Evolutionary conservation across 1,140 invertebrate species (phyloP).

Genomic region (Drosophila elegans): DNA sequence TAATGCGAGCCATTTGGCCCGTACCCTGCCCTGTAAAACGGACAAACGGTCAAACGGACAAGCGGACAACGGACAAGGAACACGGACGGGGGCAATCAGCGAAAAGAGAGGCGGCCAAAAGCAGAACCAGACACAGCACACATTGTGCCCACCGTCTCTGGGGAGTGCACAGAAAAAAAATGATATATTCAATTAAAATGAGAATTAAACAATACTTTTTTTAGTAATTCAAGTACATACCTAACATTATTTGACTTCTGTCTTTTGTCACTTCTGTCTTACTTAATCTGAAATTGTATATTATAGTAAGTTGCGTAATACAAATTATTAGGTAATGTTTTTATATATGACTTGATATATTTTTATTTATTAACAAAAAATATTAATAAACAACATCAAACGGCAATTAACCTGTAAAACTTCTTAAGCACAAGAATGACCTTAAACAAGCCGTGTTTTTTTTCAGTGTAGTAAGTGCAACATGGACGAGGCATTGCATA

Average conservation of each 20-base stretch:
- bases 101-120: constrained; percentile 30
- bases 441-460: neutral
- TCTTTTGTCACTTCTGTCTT: too few relatives aligned
- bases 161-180: constrained; percentile 1
- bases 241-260: too few relatives aligned
- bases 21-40: constrained; percentile 13
- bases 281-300: too few relatives aligned
- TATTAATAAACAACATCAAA: too few relatives aligned
- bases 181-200: too few relatives aligned
- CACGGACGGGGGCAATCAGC: constrained; percentile 58
- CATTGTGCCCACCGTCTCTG: constrained; percentile 9
- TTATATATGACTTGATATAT: too few relatives aligned
- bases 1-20: constrained; percentile 67
- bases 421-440: neutral
- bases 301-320: too few relatives aligned
- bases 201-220: too few relatives aligned
- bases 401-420: neutral
- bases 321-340: too few relatives aligned
- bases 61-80: constrained; percentile 2
- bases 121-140: constrained; percentile 40
- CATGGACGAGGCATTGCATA: constrained; percentile 48
- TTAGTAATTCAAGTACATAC: too few relatives aligned
- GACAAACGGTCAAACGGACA: constrained; percentile 1
- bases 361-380: too few relatives aligned
- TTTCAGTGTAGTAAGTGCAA: constrained; percentile 9